A percentile compares a stretch with the other conserved stretches of the same genome.
These are phyloP conservation scores for Dascyllus trimaculatus DNA, from an alignment of 2,113 vertebrate species.

Conservation along the genomic window DNA sequence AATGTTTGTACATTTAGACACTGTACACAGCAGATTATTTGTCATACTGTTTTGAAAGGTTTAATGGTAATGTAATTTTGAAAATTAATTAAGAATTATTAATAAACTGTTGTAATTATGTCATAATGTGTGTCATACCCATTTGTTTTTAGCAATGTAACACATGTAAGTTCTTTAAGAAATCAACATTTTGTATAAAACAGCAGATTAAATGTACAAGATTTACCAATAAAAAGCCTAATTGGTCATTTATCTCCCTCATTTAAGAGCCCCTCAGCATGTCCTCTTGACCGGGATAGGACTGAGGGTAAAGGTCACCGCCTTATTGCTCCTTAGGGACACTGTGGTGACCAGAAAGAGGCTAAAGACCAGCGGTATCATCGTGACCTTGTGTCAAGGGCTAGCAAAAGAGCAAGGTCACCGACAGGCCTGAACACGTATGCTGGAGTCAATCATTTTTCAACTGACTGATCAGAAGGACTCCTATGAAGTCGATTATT, in stretches of 20 bases:
- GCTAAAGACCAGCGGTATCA: constrained; percentile 26
- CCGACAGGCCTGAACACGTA: constrained; percentile 34
- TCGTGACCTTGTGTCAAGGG: constrained; percentile 57
- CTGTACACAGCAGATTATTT: not conserved
- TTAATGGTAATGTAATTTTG: constrained; percentile 18
- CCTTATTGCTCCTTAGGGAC: constrained; percentile 55
- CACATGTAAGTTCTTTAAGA: not conserved
- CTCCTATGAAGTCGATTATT: not conserved
- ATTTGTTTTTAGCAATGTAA: not conserved
- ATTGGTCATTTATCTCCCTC: not conserved
- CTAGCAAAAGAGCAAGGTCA: constrained; percentile 19
- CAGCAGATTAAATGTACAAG: not conserved
- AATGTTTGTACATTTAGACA: constrained; percentile 16
- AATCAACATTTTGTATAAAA: not conserved
- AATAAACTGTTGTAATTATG: not conserved
- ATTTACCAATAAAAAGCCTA: not conserved
- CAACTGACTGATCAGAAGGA: not conserved
- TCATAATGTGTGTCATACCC: not conserved
- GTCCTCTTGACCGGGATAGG: constrained; percentile 30
- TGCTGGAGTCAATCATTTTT: constrained; percentile 36
- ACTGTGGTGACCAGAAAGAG: constrained; percentile 54
- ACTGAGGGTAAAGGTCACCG: constrained; percentile 48
- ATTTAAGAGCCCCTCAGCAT: not conserved
- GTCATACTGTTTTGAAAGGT: constrained; percentile 25
- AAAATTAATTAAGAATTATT: constrained; percentile 16